Base-by-base conservation (phyloP, 1,140 invertebrate species). In the Linepithema humile region DNA sequence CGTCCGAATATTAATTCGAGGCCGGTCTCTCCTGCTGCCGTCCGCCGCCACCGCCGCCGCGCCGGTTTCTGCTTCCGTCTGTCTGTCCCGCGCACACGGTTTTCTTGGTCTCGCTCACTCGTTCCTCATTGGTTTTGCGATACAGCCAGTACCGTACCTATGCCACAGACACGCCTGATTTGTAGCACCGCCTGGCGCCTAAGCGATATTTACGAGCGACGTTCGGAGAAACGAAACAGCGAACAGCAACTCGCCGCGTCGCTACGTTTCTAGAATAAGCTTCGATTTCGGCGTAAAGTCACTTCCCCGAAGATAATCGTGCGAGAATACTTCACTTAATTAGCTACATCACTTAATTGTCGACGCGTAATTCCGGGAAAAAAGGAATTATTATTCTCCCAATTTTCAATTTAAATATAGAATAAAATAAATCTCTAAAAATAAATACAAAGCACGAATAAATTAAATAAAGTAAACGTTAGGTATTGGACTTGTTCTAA, bases 1-100 rank as follows among this genome's bases (percentile, higher is more conserved):
- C 86, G 88, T 84, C 89, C 86, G 89, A 90, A 90, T 90, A 90
- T 90, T 90, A 90, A 90, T 90, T 88, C 88, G 83, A 87, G 62
- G 53, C 43, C 43, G 35, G 32, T 69, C 82, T 69, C 67, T 53
- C 40, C 64, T 53, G 65, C 53, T 17, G 10, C 32, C 64, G 26
- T 43, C 45, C 17, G 26, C 60, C 20, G 40, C 48, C 23, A n/a
- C 23, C 12, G 50, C 50, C 38, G 23, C 26, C 65, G 10, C 60
- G 74, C 60, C 69, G 48, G 69, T 72, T 72, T 72, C 69, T 38
- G 29, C 35, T 26, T 23, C 65, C 53, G 65, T 74, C 57, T 48
- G 32, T 59, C 78, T 59, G 35, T 55, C 40, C 29, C 40, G 35
- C 72, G 17, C 32, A 48, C 50, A 50, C 40, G 64, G 70, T 78